Evolutionary conservation across 2,888 invertebrate genomes (phyloP).

Genomic region (Zaprionus obscuricornis): DNA sequence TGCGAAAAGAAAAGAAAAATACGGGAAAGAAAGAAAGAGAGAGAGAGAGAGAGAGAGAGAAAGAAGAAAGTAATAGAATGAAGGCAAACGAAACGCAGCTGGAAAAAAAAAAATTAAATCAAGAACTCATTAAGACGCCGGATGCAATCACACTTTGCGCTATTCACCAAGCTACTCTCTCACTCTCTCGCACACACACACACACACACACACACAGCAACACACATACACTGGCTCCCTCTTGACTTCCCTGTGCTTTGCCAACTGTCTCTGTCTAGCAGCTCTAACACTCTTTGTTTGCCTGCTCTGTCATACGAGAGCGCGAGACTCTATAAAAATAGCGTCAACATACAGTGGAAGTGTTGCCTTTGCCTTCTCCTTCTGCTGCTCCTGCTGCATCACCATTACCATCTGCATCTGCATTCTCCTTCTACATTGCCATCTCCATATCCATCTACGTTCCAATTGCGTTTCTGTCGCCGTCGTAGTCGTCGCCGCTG

Average conservation of each 20-base stretch:
- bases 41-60: not conserved
- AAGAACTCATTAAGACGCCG: constrained; percentile 82
- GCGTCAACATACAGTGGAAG: constrained; percentile 61
- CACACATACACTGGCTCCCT: not conserved
- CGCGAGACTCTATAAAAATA: constrained; percentile 52
- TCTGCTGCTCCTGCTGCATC: not conserved
- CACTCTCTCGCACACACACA: constrained; percentile 2
- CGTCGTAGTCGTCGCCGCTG: constrained; percentile 14
- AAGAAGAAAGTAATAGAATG: constrained; percentile 37
- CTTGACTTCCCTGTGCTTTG: not conserved
- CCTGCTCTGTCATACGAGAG: constrained; percentile 27
- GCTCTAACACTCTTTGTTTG: not conserved
- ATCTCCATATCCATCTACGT: too few species aligned
- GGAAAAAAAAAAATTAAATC: constrained; percentile 80
- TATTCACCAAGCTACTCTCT: constrained; percentile 68
- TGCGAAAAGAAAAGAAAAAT: not conserved
- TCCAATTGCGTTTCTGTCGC: too few species aligned
- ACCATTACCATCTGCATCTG: too few species aligned
- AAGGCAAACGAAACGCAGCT: constrained; percentile 69
- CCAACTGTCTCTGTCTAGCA: not conserved
- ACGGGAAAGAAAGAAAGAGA: not conserved
- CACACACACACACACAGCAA: too few species aligned
- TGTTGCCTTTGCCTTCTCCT: constrained; percentile 40
- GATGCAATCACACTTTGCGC: constrained; percentile 82
- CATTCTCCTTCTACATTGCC: too few species aligned